phyloP scores from a whole-genome alignment of 1,140 invertebrate species.

The Drosophila saltans region DNA sequence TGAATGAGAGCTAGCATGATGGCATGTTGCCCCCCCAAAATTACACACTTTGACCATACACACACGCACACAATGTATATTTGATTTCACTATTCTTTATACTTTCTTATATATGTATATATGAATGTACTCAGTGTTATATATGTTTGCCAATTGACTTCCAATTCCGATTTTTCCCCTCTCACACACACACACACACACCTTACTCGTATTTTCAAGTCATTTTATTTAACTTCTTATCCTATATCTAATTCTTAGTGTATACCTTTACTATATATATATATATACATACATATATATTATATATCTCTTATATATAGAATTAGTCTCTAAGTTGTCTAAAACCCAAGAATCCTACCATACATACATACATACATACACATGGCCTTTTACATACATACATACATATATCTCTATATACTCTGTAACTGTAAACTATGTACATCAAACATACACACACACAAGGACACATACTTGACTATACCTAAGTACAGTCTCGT shows the following conservation, averaged over 20 bases:
- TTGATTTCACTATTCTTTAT: neutral
- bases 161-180: neutral
- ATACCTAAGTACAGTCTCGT: slow-evolving; percentile 42
- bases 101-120: neutral
- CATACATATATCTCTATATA: slow-evolving; percentile 17
- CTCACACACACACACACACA: neutral
- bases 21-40: neutral
- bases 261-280: slow-evolving; percentile 38
- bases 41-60: slow-evolving; percentile 9
- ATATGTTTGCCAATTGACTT: neutral
- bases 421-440: slow-evolving; percentile 7
- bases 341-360: slow-evolving; percentile 37
- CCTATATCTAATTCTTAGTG: slow-evolving; percentile 9
- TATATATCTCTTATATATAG: slow-evolving; percentile 53
- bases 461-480: slow-evolving; percentile 11
- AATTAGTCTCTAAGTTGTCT: slow-evolving; percentile 69
- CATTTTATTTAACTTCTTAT: slow-evolving; percentile 2
- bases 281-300: slow-evolving; percentile 23
- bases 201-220: neutral
- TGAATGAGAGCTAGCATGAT: slow-evolving; percentile 28
- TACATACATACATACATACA: slow-evolving; percentile 26
- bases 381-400: slow-evolving; percentile 31
- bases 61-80: neutral
- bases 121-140: neutral
- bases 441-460: slow-evolving; percentile 16